phyloP scores from a whole-genome alignment of 37 sponge, comb jelly and placozoan species.

The Dysidea cf. avara region DNA sequence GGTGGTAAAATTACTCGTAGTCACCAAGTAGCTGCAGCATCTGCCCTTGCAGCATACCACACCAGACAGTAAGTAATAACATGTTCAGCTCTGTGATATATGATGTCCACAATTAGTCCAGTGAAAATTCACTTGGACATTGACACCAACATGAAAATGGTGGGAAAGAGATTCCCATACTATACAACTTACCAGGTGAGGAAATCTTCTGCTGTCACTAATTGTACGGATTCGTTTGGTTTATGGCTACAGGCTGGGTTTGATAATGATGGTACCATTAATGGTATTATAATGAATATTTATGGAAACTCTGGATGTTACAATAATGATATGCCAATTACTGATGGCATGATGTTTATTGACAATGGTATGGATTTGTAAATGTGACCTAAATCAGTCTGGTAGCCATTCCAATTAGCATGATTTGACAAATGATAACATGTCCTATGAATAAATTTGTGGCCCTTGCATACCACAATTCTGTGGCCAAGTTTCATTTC shows the following conservation, averaged over 20 bases:
- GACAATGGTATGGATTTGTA: constrained; percentile 39
- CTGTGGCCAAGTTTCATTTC: no score
- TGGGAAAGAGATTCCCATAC: constrained; percentile 69
- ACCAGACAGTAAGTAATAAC: constrained; percentile 40
- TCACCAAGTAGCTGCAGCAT: constrained; percentile 54
- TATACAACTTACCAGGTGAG: constrained; percentile 55
- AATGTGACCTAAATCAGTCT: no score
- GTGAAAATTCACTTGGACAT: constrained; percentile 81
- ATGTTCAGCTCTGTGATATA: not conserved
- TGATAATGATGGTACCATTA: constrained; percentile 58
- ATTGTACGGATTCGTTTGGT: not conserved
- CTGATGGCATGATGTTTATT: constrained; percentile 12
- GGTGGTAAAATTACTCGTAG: constrained; percentile 50
- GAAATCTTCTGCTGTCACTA: not conserved
- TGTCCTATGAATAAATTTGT: no score
- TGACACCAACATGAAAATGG: constrained; percentile 86
- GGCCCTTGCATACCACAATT: no score
- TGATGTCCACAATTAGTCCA: constrained; percentile 40
- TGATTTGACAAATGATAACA: no score
- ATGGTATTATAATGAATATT: constrained; percentile 55
- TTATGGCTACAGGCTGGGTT: constrained; percentile 50
- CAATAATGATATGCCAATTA: constrained; percentile 33
- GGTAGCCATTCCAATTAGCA: no score
- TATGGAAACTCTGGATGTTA: constrained; percentile 57
- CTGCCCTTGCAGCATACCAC: constrained; percentile 54